These are phyloP conservation scores for Hedychridium roseum DNA, from an alignment of 2,888 invertebrate genomes.

Conservation along the genomic window DNA sequence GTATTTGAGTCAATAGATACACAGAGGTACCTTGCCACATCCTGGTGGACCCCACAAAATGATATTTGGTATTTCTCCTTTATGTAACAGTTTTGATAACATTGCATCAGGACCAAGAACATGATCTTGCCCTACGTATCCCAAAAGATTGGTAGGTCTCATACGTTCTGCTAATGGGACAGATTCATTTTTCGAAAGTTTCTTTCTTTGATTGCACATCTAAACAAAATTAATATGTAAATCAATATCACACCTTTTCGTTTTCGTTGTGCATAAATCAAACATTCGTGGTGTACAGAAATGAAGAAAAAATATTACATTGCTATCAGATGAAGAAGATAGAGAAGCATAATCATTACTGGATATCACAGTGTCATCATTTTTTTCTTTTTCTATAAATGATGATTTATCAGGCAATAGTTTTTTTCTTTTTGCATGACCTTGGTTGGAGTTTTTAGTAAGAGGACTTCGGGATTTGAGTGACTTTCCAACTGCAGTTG, in stretches of 20 bases:
- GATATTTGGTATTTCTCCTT: slow-evolving; percentile 79
- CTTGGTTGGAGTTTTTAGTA: slow-evolving; percentile 23
- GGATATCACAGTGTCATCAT: too few relatives aligned
- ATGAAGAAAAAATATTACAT: neutral
- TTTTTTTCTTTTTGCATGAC: slow-evolving; percentile 14
- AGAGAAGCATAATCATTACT: too few relatives aligned
- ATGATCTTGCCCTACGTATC: slow-evolving; percentile 77
- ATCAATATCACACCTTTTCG: too few relatives aligned
- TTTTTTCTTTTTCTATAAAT: neutral
- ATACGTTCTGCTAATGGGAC: slow-evolving; percentile 77
- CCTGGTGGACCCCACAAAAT: slow-evolving; percentile 89
- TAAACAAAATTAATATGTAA: too few relatives aligned
- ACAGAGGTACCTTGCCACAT: slow-evolving; percentile 76
- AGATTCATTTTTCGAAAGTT: slow-evolving; percentile 22
- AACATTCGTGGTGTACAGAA: too few relatives aligned
- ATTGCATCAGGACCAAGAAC: slow-evolving; percentile 74
- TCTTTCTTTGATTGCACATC: slow-evolving; percentile 15
- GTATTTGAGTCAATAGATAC: neutral
- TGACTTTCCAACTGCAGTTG: slow-evolving; percentile 21
- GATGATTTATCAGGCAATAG: slow-evolving; percentile 12
- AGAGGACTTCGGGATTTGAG: slow-evolving; percentile 17
- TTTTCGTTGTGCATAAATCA: too few relatives aligned
- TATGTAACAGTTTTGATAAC: slow-evolving; percentile 71
- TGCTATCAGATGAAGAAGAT: too few relatives aligned
- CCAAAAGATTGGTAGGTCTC: slow-evolving; percentile 72